Base-by-base conservation (phyloP, 2,888 invertebrate genomes). In the Lissocephala sabroskyi region DNA sequence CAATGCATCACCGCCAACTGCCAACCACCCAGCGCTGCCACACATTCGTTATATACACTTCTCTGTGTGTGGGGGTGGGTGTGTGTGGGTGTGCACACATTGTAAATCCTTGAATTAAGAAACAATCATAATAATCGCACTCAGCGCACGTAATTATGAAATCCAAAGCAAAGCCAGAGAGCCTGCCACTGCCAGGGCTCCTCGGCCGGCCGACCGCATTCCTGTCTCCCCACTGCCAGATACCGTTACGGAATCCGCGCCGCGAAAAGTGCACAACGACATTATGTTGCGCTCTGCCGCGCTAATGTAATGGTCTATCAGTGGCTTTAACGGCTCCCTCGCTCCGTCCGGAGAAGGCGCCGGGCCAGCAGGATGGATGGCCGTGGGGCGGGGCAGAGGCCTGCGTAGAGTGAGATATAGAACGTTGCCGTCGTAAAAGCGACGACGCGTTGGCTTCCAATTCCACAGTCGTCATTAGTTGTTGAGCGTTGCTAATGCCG, bases 101-200 rank as follows among this genome's bases (percentile, higher is more conserved):
- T 56, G 62, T 63, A 59, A 60, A 76, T 62, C 62, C 59, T 56
- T 65, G 71, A 77, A 77, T 77, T 79, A 77, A 74, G 68, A 65
- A 77, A 77, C 76, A 77, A 77, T 78, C 63, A 73, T 76, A 64
- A 76, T 61, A 67, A 70, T 74, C 64, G 64, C 67, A 70, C 68
- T 68, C 65, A 65, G 62, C 59, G 56, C 54, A 68, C 73, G 70
- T 70, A 73, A 70, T 73, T 70, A 70, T 65, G 62, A 59, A 62
- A 60, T 62, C 62, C 66, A 60, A 6, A 16, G 35, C 35, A 33
- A 13, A 44, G 43, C 23, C 17, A 30, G 19, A 33, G 33, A 23
- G 23, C 23, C 23, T 23, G 23, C 23, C 54, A 43, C 50, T 41
- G 43, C 60, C 19, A 40, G n/a, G 9, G 9, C 16, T 17, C 9